Conservation (phyloP, 2,797 vertebrate species). For the Coregonus suidteri region DNA sequence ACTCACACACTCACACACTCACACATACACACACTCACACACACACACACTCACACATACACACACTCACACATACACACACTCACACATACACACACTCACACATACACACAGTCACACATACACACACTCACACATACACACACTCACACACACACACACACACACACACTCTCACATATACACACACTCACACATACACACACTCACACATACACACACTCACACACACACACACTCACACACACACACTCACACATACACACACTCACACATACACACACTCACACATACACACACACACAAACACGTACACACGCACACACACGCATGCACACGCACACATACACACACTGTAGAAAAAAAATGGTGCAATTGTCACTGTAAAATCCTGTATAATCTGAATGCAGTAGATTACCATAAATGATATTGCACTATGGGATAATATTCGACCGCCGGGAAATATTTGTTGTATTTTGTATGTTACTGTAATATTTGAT, state of each 20-base stretch:
- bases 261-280: not conserved
- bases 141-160: constrained; percentile 2
- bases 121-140: constrained; percentile 13
- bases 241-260: not conserved
- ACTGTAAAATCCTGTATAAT: no score
- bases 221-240: not conserved
- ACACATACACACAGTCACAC: not conserved
- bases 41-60: not conserved
- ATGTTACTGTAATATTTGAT: no score
- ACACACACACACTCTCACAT: not conserved
- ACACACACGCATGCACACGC: not conserved
- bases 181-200: constrained; percentile 17
- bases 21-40: not conserved
- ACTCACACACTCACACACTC: no score
- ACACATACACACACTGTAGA: no score
- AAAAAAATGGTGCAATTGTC: no score
- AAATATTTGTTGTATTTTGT: not conserved
- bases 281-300: constrained; percentile 11
- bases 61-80: not conserved
- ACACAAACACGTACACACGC: not conserved
- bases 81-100: not conserved
- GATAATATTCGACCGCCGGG: constrained; percentile 30
- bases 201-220: constrained; percentile 4
- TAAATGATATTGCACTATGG: constrained; percentile 50
- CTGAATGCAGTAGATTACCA: no score